phyloP scores from a whole-genome alignment of 2,888 invertebrate genomes.

The Candidula unifasciata region DNA sequence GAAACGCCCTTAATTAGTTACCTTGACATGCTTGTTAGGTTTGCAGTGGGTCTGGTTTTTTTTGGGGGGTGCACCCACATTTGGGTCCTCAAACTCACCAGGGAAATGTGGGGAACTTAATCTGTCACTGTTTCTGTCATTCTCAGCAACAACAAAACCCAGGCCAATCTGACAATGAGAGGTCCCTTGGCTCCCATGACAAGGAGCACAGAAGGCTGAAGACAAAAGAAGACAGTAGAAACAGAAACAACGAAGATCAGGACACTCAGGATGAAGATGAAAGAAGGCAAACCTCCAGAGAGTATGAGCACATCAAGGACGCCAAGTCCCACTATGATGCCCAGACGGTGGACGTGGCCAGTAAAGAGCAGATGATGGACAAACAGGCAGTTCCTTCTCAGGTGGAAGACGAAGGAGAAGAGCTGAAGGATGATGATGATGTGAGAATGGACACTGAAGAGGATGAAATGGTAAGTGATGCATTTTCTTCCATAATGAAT shows the following conservation, averaged over 20 bases:
- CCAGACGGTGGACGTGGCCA: constrained; percentile 81
- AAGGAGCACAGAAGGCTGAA: constrained; percentile 73
- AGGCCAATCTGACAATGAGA: constrained; percentile 67
- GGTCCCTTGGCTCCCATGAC: constrained; percentile 73
- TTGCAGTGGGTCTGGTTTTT: too few relatives aligned
- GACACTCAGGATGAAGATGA: constrained; percentile 30
- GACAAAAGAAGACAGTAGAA: constrained; percentile 62
- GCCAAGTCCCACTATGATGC: constrained; percentile 83
- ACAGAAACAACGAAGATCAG: constrained; percentile 22
- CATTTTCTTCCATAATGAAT: too few relatives aligned
- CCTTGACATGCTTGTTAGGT: too few relatives aligned
- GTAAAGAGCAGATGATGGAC: constrained; percentile 86
- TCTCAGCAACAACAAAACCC: constrained; percentile 66
- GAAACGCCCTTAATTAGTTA: too few relatives aligned
- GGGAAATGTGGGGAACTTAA: neutral
- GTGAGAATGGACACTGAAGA: constrained; percentile 68
- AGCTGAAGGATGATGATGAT: constrained; percentile 80
- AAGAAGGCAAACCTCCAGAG: constrained; percentile 78
- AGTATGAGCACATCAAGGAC: constrained; percentile 91
- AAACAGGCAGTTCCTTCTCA: constrained; percentile 81
- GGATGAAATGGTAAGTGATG: constrained; percentile 54
- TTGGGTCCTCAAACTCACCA: too few relatives aligned
- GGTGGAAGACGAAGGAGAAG: constrained; percentile 82
- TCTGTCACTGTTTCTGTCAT: neutral
- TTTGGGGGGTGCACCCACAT: too few relatives aligned